Evolutionary conservation across 1,140 invertebrate genomes (phyloP), one percentile per base, ranked within the genome.

Genomic region (Stegodyphus mimosarum): DNA sequence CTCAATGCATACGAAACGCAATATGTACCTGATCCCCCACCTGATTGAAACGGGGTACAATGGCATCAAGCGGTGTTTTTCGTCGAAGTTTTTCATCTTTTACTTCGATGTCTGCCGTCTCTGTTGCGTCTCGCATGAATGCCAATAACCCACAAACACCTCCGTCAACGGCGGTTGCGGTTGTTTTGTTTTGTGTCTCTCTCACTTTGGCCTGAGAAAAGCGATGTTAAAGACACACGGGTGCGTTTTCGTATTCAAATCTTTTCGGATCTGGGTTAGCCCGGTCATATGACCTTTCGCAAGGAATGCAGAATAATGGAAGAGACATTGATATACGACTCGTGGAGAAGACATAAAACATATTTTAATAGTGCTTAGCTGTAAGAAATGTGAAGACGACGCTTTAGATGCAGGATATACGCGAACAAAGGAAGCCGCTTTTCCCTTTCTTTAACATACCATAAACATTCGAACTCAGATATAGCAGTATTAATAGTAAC

Each of bases 91-190:
- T 74, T 52, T 74, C 6, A 33, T 74, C 52, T 33, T 53, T 74
- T 55, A 55, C 18, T 11, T 74, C 51, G 52, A 67, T 67, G 66
- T 67, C 66, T 67, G 66, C 66, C 2, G 13, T 17, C 9, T 11
- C 11, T 11, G 50, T 52, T n/a, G 55, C 18, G 72, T 74, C 72
- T 74, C 52, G 55, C 55, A 11, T 60, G 51, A 74, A 17, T 74
- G 72, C 72, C 72, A 74, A 60, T 74, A 55, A 74, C 72, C 72
- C 72, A 74, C 72, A 74, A 74, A 74, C 70, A 52, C 70, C 70
- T 72, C 51, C 55, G 33, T 33, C 33, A 33, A 33, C 33, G 33
- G 33, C 33, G 33, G 33, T 72, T 15, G 49, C 70, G 33, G 6
- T 52, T 33, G 55, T 60, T 15, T 60, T 11, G 55, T 60, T 9